Percentiles rank a stretch among this genome's conserved stretches.
Evolutionary conservation across 1,140 invertebrate species (phyloP).

Genomic region (Brachionus paranguensis): DNA sequence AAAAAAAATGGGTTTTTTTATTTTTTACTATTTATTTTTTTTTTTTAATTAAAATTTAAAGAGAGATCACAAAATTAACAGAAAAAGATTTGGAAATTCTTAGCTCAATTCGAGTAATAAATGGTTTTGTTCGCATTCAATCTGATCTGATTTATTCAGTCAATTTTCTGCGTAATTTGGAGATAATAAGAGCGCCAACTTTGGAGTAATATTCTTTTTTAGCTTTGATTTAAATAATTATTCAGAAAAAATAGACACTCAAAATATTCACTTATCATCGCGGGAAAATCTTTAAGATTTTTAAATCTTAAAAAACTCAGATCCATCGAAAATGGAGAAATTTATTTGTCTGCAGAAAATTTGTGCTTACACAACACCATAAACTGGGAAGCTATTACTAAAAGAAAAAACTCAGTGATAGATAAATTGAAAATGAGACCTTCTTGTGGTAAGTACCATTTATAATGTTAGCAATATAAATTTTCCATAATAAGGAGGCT

Average conservation of each 20-base stretch:
- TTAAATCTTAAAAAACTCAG: neutral
- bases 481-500: neutral
- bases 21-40: neutral
- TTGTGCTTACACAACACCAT: slow-evolving; percentile 11
- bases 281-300: neutral
- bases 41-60: neutral
- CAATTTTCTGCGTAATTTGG: neutral
- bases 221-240: neutral
- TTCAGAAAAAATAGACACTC: neutral
- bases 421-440: neutral
- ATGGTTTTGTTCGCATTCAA: slow-evolving; percentile 29
- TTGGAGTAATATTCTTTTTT: neutral
- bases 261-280: slow-evolving; percentile 14
- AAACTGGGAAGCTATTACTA: neutral
- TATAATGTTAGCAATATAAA: neutral
- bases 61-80: neutral
- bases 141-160: neutral
- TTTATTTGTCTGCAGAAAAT: neutral
- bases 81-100: neutral
- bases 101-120: neutral
- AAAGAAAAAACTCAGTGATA: neutral
- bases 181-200: neutral
- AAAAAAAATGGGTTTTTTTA: neutral
- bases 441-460: neutral
- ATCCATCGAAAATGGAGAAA: slow-evolving; percentile 23